Base-by-base conservation (phyloP, 2,888 invertebrate genomes). In the Metallyticus violacea region DNA sequence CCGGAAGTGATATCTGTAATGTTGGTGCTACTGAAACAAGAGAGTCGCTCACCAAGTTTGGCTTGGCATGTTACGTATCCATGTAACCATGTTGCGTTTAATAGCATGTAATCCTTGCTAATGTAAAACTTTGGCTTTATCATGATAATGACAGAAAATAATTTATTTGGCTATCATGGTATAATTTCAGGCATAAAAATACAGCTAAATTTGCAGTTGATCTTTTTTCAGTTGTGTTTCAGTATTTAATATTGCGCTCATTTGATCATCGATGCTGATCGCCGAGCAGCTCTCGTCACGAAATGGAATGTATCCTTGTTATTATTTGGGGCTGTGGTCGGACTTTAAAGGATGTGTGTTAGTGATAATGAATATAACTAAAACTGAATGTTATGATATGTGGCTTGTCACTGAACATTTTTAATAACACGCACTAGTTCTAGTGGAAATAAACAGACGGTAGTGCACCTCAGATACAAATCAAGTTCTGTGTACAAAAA, bases 281-380 rank as follows among this genome's bases (percentile, higher is more conserved):
- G 40, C 40, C 6, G 40, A 62, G 40, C 40, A 15, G 40, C 40
- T 62, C 40, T 62, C 26, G 26, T 26, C 15, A 79, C 25, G 30
- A 29, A 80, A 80, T 80, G 80, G 80, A 80, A 80, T 15, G 80
- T 28, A 80, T n/a, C 27, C 80, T 25, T 29, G 80, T 80, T 80
- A 29, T n/a, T 81, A 30, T 81, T 81, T 81, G 81, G 30, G 81
- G 81, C 26, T 81, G 81, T 81, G 40, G 80, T 80, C 80, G n/a
- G 28, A 28, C 29, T 25, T 6, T 6, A 30, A 22, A 79, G 28
- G n/a, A n/a, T 80, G 22, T 80, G 80, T 80, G 40, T 80, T 80
- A n/a, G 80, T 28, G 30, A 27, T 6, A 80, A 80, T 80, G 80
- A 80, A 80, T 80, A 30, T 26, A 22, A 7, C 7, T n/a, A 25